Percentiles rank a stretch among this genome's conserved stretches.
phyloP scores from a whole-genome alignment of 2,113 vertebrate genomes.

The Salvelinus namaycush region DNA sequence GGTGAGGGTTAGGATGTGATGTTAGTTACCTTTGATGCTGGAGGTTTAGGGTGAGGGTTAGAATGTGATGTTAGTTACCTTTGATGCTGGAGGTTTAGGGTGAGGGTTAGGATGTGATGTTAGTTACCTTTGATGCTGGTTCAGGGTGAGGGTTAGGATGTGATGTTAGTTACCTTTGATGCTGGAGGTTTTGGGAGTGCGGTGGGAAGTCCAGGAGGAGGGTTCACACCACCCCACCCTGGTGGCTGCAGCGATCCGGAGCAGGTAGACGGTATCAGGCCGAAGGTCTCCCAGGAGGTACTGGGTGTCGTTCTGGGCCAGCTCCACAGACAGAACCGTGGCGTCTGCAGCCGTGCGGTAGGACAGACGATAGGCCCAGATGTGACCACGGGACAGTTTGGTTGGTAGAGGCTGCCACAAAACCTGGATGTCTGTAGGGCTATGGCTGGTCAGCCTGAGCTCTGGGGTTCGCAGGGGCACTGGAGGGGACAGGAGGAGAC shows the following conservation, averaged over 20 bases:
- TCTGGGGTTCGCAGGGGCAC: constrained; percentile 94
- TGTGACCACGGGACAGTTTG: constrained; percentile 83
- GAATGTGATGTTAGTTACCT: no score
- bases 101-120: no score
- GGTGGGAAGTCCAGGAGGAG: constrained; percentile 91
- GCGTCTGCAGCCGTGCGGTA: constrained; percentile 85
- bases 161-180: constrained; percentile 76
- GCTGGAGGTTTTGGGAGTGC: constrained; percentile 87
- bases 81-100: no score
- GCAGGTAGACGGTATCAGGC: constrained; percentile 89
- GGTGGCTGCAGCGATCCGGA: constrained; percentile 89
- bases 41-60: no score
- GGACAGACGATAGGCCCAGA: constrained; percentile 86
- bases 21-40: no score
- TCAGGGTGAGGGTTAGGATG: no score
- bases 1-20: no score
- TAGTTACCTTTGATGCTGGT: no score
- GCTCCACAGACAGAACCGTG: constrained; percentile 80
- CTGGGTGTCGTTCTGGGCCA: constrained; percentile 77
- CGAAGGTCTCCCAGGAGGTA: constrained; percentile 81
- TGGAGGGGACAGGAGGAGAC: constrained; percentile 51
- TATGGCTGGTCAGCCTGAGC: constrained; percentile 88
- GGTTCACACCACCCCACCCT: constrained; percentile 91
- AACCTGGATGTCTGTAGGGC: constrained; percentile 87
- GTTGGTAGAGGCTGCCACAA: constrained; percentile 89